These are phyloP conservation scores for Drosophila baimaii DNA, from an alignment of 1,140 invertebrate species.

Conservation along the genomic window DNA sequence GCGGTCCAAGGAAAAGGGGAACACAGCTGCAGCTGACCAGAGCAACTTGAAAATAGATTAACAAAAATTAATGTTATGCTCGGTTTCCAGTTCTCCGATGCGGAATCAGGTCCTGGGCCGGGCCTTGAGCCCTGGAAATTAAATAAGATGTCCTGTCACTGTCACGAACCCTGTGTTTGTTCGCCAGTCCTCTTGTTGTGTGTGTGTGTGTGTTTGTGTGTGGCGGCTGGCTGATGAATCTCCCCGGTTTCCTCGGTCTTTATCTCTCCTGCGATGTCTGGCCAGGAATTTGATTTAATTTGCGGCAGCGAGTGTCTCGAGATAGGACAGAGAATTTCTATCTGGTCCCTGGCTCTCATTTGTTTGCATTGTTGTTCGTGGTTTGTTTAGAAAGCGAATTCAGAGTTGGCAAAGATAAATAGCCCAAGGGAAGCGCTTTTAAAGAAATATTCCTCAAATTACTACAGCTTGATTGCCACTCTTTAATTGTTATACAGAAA, in stretches of 20 bases:
- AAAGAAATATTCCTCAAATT: slow-evolving; percentile 17
- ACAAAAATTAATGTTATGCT: slow-evolving; percentile 80
- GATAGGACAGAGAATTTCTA: slow-evolving; percentile 28
- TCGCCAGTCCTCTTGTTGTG: slow-evolving; percentile 4
- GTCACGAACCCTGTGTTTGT: slow-evolving; percentile 50
- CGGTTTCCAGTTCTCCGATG: slow-evolving; percentile 38
- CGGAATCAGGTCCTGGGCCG: slow-evolving; percentile 35
- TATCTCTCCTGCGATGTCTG: slow-evolving; percentile 27
- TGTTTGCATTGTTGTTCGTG: slow-evolving; percentile 52
- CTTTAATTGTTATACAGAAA: neutral
- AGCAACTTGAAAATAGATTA: slow-evolving; percentile 80
- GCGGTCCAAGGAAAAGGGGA: slow-evolving; percentile 50
- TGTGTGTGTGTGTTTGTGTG: slow-evolving; percentile 31
- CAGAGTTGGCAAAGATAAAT: slow-evolving; percentile 40
- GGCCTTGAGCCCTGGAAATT: slow-evolving; percentile 59
- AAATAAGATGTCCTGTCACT: slow-evolving; percentile 81
- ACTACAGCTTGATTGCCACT: neutral
- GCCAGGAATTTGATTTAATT: slow-evolving; percentile 59
- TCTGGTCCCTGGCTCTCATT: slow-evolving; percentile 33
- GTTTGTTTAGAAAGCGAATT: slow-evolving; percentile 42
- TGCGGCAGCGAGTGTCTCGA: slow-evolving; percentile 30
- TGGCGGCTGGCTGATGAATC: slow-evolving; percentile 61
- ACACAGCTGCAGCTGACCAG: slow-evolving; percentile 40
- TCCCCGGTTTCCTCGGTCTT: slow-evolving; percentile 11
- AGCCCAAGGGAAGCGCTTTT: slow-evolving; percentile 15